A percentile compares a stretch with the other conserved stretches of the same genome.
phyloP scores from a whole-genome alignment of 2,113 vertebrate genomes.

The Limnothrissa miodon region DNA sequence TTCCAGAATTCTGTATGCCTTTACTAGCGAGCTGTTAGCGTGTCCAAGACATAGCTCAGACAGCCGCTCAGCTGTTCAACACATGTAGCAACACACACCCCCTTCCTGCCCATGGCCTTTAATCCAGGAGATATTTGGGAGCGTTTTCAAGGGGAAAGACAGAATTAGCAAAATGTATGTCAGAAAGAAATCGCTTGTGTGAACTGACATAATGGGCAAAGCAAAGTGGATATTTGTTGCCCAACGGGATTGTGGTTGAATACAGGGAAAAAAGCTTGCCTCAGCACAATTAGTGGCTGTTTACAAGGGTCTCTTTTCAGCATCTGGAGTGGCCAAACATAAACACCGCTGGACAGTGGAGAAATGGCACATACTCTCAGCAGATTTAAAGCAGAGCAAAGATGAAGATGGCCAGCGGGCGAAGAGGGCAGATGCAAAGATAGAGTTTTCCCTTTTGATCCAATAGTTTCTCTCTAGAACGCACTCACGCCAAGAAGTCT shows the following conservation, averaged over 20 bases:
- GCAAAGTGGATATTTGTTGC: not conserved
- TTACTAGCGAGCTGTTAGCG: constrained; percentile 42
- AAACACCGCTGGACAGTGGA: constrained; percentile 18
- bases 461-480: constrained; percentile 49
- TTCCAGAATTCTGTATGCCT: not conserved
- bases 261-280: not conserved
- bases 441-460: constrained; percentile 38
- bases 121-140: not conserved
- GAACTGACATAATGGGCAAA: not conserved
- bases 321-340: constrained; percentile 22
- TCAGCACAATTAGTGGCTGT: not conserved
- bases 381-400: not conserved
- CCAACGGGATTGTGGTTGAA: not conserved
- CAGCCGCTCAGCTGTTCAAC: constrained; percentile 57
- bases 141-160: not conserved
- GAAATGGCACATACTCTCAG: not conserved
- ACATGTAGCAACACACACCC: constrained; percentile 54
- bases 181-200: not conserved
- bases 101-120: constrained; percentile 37
- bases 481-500: constrained; percentile 28
- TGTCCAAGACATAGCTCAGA: constrained; percentile 53
- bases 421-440: constrained; percentile 3
- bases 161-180: not conserved
- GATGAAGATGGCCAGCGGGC: constrained; percentile 8
- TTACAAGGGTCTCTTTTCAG: constrained; percentile 17